phyloP scores from a whole-genome alignment of 2,888 invertebrate genomes.

The Carterocephalus palaemon region DNA sequence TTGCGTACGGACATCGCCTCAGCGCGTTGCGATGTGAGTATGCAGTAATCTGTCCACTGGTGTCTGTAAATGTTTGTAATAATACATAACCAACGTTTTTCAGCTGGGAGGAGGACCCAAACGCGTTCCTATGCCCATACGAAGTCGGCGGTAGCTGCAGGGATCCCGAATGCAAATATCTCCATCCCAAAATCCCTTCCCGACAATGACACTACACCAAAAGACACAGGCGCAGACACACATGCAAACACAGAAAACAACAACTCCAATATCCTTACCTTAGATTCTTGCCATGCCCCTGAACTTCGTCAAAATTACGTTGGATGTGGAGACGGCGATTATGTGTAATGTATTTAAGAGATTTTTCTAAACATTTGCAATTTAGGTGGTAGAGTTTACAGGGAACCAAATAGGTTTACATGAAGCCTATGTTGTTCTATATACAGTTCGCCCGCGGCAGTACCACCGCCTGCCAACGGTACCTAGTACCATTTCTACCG shows the following conservation, averaged over 20 bases:
- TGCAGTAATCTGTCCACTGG: conserved; percentile 52
- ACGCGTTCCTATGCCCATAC: conserved; percentile 73
- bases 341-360: conserved; percentile 70
- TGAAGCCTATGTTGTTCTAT: too few species aligned
- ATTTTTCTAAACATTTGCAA: conserved; percentile 36
- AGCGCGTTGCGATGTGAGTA: conserved; percentile 58
- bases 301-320: conserved; percentile 30
- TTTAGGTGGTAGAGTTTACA: too few species aligned
- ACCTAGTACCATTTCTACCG: too few species aligned
- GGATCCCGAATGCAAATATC: conserved; percentile 72
- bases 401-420: too few species aligned
- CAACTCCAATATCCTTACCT: conserved; percentile 33
- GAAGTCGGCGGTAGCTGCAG: conserved; percentile 74
- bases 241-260: conserved; percentile 17
- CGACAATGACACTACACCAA: conserved; percentile 47
- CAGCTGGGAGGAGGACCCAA: conserved; percentile 73
- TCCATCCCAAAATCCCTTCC: conserved; percentile 57
- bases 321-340: conserved; percentile 51
- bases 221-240: conserved; percentile 31
- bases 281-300: conserved; percentile 32
- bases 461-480: too few species aligned
- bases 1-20: conserved; percentile 54
- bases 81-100: conserved; percentile 43
- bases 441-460: too few species aligned
- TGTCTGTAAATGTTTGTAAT: conserved; percentile 26